These are phyloP conservation scores for Lophius piscatorius DNA, from an alignment of 2,113 vertebrate genomes.

Conservation along the genomic window DNA sequence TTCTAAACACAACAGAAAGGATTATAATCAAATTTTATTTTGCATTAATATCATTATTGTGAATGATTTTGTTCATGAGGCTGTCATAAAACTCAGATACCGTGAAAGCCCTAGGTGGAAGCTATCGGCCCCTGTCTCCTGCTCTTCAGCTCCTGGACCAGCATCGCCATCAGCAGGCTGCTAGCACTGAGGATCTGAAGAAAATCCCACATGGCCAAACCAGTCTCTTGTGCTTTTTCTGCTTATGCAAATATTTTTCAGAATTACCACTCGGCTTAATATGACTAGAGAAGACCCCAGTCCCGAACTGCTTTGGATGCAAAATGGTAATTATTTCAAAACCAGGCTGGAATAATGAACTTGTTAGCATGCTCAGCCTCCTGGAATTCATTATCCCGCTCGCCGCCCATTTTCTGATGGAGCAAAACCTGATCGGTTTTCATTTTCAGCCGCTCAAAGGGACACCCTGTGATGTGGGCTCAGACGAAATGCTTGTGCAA, in stretches of 20 bases:
- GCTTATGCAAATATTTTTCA: slow-evolving; percentile 71
- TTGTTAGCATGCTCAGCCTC: slow-evolving; percentile 76
- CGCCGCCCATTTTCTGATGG: slow-evolving; percentile 32
- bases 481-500: too few relatives aligned
- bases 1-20: too few relatives aligned
- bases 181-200: background rate
- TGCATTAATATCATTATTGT: background rate
- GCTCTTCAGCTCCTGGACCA: background rate
- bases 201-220: slow-evolving; percentile 5
- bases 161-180: background rate
- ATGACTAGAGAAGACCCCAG: slow-evolving; percentile 61
- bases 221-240: slow-evolving; percentile 9
- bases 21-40: too few relatives aligned
- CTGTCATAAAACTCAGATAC: background rate
- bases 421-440: slow-evolving; percentile 64
- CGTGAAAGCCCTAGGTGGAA: background rate
- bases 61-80: background rate
- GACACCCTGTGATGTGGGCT: slow-evolving; percentile 5
- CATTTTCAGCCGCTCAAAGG: slow-evolving; percentile 25
- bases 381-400: slow-evolving; percentile 71
- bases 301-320: slow-evolving; percentile 71
- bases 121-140: background rate
- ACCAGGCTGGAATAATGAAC: slow-evolving; percentile 74
- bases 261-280: slow-evolving; percentile 66
- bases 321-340: slow-evolving; percentile 78